Percentiles rank a stretch among this genome's conserved stretches.
Evolutionary conservation across 2,888 invertebrate species (phyloP).

Genomic region (Habroteleia sp.): DNA sequence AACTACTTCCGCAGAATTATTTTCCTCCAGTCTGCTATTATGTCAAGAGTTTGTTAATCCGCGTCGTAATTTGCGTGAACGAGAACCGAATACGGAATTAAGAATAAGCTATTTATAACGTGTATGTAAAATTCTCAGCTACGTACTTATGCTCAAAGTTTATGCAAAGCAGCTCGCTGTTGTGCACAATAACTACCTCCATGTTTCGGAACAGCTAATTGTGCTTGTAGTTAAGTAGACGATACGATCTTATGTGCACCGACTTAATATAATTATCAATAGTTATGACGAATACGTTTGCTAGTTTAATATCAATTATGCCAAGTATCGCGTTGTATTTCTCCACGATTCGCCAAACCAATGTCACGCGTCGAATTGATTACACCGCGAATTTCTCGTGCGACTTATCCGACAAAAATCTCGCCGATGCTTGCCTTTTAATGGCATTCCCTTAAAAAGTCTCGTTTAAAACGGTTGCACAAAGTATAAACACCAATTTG

Average conservation of each 20-base stretch:
- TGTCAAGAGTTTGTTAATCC: constrained; percentile 27
- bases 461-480: too few relatives aligned
- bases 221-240: constrained; percentile 43
- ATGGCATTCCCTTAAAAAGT: background rate
- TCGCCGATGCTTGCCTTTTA: too few relatives aligned
- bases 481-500: too few relatives aligned
- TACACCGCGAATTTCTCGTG: background rate
- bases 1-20: too few relatives aligned
- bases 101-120: constrained; percentile 55
- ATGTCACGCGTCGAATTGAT: constrained; percentile 4
- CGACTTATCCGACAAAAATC: too few relatives aligned
- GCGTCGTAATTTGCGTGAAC: constrained; percentile 25
- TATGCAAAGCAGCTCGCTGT: constrained; percentile 47
- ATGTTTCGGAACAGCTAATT: constrained; percentile 40
- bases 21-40: background rate
- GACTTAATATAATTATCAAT: constrained; percentile 42
- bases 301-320: constrained; percentile 42
- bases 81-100: constrained; percentile 31
- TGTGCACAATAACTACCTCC: constrained; percentile 40
- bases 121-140: constrained; percentile 34
- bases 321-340: background rate
- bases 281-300: constrained; percentile 47
- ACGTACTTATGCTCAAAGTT: constrained; percentile 45
- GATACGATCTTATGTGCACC: constrained; percentile 40
- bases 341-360: background rate